Evolutionary conservation across 2,888 invertebrate species (phyloP).

Genomic region (Limnephilus lunatus): DNA sequence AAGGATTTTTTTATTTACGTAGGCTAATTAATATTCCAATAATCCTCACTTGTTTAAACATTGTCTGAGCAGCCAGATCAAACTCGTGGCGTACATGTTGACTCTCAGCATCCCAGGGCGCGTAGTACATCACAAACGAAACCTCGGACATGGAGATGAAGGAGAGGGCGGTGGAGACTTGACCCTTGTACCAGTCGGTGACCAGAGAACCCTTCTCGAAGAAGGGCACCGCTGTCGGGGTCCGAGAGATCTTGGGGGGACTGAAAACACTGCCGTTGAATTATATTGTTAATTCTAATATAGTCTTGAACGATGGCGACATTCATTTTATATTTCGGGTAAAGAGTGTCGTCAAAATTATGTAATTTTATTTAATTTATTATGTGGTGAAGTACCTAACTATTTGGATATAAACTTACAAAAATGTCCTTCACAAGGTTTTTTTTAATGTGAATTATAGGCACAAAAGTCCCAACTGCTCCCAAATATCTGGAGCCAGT

Average conservation of each 20-base stretch:
- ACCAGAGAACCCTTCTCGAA: constrained; percentile 83
- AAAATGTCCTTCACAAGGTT: background rate
- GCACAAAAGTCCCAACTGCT: no score
- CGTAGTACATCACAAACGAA: constrained; percentile 94
- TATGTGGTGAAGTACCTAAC: background rate
- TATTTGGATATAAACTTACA: background rate
- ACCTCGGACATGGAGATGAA: constrained; percentile 83
- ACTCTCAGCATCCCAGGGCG: constrained; percentile 95
- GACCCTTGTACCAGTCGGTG: constrained; percentile 87
- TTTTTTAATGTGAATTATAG: no score
- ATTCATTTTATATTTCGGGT: background rate
- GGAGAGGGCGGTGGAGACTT: constrained; percentile 81
- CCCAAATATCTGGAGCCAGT: no score
- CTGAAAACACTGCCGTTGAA: constrained; percentile 68
- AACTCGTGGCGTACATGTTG: constrained; percentile 86
- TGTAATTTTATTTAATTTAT: background rate
- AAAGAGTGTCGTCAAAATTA: background rate
- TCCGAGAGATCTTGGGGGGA: constrained; percentile 78
- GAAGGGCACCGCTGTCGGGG: constrained; percentile 82
- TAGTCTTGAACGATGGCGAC: background rate
- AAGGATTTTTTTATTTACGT: background rate
- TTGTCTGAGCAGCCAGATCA: constrained; percentile 83
- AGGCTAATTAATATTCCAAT: background rate
- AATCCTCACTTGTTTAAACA: constrained; percentile 81
- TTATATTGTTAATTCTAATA: background rate